These are phyloP conservation scores for Chrysocyon brachyurus DNA, from an alignment of 2,797 vertebrate species.

Conservation along the genomic window DNA sequence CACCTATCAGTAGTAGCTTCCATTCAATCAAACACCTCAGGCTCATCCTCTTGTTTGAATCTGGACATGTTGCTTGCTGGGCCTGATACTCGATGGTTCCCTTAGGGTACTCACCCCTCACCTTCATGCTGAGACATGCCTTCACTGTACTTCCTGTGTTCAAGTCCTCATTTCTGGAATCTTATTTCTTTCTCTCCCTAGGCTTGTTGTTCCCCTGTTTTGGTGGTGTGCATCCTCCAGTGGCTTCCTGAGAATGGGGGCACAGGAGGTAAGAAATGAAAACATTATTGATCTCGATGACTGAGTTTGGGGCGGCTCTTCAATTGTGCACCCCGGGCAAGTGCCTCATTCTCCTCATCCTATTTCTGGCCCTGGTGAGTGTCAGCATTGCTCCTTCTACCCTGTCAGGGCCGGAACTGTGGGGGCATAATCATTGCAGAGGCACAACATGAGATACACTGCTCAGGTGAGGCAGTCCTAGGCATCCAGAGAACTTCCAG, in stretches of 20 bases:
- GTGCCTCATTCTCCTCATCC: neutral
- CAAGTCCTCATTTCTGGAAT: neutral
- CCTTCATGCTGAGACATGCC: neutral
- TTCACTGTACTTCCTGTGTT: neutral
- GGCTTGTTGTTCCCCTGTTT: neutral
- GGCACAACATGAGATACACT: fast-evolving
- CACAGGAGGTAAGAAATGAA: neutral
- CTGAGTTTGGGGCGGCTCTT: neutral
- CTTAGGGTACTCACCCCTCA: neutral
- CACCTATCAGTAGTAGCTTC: neutral
- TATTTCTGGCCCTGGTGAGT: neutral
- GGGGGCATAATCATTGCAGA: fast-evolving
- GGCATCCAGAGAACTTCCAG: neutral
- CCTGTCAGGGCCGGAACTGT: fast-evolving
- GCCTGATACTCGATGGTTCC: neutral
- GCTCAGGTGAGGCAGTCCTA: neutral
- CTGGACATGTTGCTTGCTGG: neutral
- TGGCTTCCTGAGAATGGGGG: neutral
- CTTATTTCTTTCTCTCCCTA: neutral
- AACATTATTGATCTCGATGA: neutral
- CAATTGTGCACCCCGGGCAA: neutral
- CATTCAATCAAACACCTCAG: fast-evolving
- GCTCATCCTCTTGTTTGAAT: neutral
- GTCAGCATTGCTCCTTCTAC: neutral
- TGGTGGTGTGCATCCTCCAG: neutral